A percentile compares a stretch with the other conserved stretches of the same genome.
phyloP scores from a whole-genome alignment of 2,888 invertebrate species.

The Venusia cambrica region DNA sequence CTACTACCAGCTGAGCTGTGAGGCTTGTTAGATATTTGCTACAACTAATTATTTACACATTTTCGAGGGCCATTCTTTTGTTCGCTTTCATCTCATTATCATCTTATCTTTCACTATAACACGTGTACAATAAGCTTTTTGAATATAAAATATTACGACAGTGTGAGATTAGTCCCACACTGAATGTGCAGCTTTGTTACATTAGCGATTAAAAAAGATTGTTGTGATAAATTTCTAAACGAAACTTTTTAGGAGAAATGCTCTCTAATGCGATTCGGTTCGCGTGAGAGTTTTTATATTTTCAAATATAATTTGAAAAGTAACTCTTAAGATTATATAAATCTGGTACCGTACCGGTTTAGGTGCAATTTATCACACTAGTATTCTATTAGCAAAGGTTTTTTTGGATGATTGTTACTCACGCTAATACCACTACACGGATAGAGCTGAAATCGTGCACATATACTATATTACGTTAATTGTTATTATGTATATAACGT shows the following conservation, averaged over 20 bases:
- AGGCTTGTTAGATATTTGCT: too few species aligned
- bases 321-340: constrained; percentile 1
- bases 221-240: constrained; percentile 33
- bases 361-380: too few species aligned
- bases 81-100: constrained; percentile 17
- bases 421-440: too few species aligned
- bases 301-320: constrained; percentile 16
- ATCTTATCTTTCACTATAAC: constrained; percentile 14
- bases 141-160: constrained; percentile 24
- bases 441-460: too few species aligned
- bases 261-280: constrained; percentile 30
- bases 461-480: too few species aligned
- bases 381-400: too few species aligned
- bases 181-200: constrained; percentile 48
- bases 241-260: constrained; percentile 41
- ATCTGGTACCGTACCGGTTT: background rate
- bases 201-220: constrained; percentile 39
- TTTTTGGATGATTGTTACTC: too few species aligned
- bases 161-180: constrained; percentile 42
- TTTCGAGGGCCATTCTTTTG: constrained; percentile 4
- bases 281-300: constrained; percentile 35
- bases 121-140: constrained; percentile 23
- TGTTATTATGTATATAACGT: too few species aligned
- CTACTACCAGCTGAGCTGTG: too few species aligned
- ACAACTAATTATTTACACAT: too few species aligned